phyloP scores from a whole-genome alignment of 1,140 invertebrate genomes.

The Trichonephila inaurata region DNA sequence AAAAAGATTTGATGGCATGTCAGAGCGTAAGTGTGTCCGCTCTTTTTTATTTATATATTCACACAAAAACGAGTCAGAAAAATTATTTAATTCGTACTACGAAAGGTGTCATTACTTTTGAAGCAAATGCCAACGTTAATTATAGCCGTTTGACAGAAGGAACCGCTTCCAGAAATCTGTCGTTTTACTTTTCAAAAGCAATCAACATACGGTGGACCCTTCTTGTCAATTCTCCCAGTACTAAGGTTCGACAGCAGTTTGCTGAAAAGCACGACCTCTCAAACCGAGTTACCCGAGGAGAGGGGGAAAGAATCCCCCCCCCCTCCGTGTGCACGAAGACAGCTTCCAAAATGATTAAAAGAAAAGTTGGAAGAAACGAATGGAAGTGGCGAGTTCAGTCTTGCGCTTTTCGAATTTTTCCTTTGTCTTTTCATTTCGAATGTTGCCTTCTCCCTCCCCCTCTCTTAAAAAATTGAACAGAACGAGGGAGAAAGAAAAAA shows the following conservation, averaged over 20 bases:
- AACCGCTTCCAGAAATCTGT: background rate
- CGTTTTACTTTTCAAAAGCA: background rate
- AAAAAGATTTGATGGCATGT: too few relatives aligned
- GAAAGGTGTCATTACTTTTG: too few relatives aligned
- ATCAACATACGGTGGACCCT: background rate
- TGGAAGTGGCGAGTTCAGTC: constrained; percentile 30
- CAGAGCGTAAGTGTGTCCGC: too few relatives aligned
- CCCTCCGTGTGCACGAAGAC: background rate
- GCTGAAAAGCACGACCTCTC: background rate
- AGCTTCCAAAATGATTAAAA: constrained; percentile 63
- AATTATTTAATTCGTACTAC: too few relatives aligned
- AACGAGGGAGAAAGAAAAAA: constrained; percentile 21
- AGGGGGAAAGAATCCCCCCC: background rate
- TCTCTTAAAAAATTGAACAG: background rate
- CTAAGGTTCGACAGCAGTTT: background rate
- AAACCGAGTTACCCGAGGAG: background rate
- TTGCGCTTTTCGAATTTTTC: background rate
- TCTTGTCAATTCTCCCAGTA: background rate
- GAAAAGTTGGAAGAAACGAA: constrained; percentile 54
- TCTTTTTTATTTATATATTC: too few relatives aligned
- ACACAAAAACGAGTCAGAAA: too few relatives aligned
- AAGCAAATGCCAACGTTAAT: background rate
- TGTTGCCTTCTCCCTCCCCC: background rate
- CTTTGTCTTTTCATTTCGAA: constrained; percentile 42
- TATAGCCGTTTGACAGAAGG: background rate